Conservation (phyloP, 2,888 invertebrate genomes). For the Apodemia zela region DNA sequence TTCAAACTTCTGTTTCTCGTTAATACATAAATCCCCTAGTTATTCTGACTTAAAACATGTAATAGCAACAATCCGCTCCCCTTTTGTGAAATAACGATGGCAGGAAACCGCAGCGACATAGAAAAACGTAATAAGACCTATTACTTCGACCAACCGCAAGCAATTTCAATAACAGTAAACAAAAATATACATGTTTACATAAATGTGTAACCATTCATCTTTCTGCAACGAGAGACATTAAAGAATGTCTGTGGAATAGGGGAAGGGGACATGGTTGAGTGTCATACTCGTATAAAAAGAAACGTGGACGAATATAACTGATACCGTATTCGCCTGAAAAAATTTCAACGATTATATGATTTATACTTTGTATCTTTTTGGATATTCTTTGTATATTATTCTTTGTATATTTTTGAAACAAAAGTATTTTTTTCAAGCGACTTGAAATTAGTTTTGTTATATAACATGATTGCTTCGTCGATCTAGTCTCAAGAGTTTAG, state of each 20-base stretch:
- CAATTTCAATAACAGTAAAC: conserved; percentile 63
- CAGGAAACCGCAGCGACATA: conserved; percentile 64
- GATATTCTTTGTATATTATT: neutral
- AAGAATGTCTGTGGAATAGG: conserved; percentile 76
- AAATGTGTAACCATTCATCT: conserved; percentile 77
- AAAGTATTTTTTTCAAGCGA: no score
- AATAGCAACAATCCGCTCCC: conserved; percentile 31
- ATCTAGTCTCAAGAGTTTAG: no score
- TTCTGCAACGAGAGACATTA: conserved; percentile 73
- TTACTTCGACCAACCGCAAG: conserved; percentile 70
- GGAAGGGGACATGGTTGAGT: conserved; percentile 64
- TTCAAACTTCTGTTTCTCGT: conserved; percentile 47
- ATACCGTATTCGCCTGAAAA: neutral
- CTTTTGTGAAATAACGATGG: conserved; percentile 42
- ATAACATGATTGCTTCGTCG: no score
- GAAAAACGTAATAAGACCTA: conserved; percentile 60
- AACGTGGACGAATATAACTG: conserved; percentile 17
- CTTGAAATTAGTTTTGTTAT: no score
- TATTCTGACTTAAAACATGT: conserved; percentile 26
- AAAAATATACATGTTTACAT: conserved; percentile 74
- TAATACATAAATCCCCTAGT: conserved; percentile 33
- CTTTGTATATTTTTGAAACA: no score
- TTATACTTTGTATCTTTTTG: neutral
- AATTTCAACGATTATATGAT: neutral
- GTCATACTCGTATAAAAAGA: conserved; percentile 53